Percentiles rank a stretch among this genome's conserved stretches.
Evolutionary conservation across 2,113 vertebrate genomes (phyloP).

Genomic region (Struthidea cinerea): DNA sequence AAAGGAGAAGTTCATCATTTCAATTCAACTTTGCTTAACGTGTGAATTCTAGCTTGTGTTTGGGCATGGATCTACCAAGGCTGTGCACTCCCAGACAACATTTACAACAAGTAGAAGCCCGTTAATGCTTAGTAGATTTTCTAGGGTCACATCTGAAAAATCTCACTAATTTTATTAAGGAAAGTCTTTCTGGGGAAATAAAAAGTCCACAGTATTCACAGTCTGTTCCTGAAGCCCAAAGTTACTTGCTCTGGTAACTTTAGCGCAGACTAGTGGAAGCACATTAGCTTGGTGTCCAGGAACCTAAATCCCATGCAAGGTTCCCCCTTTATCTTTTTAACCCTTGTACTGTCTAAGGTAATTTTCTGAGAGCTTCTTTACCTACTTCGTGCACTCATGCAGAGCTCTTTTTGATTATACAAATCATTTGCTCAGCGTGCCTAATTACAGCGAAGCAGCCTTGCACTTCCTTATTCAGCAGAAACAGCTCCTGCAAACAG

Average conservation of each 20-base stretch:
- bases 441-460: rapidly evolving
- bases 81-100: not conserved
- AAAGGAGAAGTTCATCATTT: not conserved
- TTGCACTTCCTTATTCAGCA: not conserved
- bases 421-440: not conserved
- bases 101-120: not conserved
- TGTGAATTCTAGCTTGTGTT: not conserved
- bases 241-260: not conserved
- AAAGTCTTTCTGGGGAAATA: not conserved
- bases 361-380: not conserved
- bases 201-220: not conserved
- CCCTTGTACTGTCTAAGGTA: not conserved
- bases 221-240: not conserved
- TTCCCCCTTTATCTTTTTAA: not conserved
- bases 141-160: not conserved
- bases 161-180: not conserved
- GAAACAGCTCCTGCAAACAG: not conserved
- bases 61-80: not conserved
- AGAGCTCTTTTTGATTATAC: not conserved
- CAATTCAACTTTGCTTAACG: not conserved
- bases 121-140: not conserved
- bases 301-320: not conserved
- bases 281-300: not conserved
- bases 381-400: not conserved
- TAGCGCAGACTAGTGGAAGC: not conserved